These are phyloP conservation scores for Piscicola geometra DNA, from an alignment of 2,888 invertebrate species.

Conservation along the genomic window DNA sequence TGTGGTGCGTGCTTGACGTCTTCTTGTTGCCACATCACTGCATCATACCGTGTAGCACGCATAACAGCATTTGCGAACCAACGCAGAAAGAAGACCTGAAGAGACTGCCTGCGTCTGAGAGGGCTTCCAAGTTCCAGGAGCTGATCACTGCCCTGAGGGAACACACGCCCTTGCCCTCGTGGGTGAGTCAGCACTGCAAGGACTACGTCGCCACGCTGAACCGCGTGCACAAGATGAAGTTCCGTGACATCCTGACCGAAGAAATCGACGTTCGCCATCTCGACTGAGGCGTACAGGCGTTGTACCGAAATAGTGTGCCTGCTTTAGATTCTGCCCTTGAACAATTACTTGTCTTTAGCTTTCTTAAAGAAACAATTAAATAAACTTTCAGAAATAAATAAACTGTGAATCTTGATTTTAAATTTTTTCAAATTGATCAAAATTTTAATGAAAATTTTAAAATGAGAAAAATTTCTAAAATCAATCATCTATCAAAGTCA, in stretches of 20 bases:
- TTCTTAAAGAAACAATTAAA: too few relatives aligned
- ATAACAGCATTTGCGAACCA: background rate
- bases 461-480: too few relatives aligned
- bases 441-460: too few relatives aligned
- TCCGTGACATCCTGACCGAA: background rate
- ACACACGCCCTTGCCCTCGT: background rate
- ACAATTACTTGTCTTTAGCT: too few relatives aligned
- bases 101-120: background rate
- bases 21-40: too few relatives aligned
- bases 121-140: background rate
- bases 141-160: background rate
- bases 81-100: background rate
- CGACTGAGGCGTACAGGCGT: too few relatives aligned
- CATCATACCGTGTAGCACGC: background rate
- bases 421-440: too few relatives aligned
- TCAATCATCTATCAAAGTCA: too few relatives aligned
- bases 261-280: background rate
- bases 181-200: background rate
- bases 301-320: too few relatives aligned
- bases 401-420: too few relatives aligned
- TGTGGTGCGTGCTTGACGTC: background rate
- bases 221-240: slow-evolving; percentile 7
- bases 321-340: too few relatives aligned
- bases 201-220: background rate
- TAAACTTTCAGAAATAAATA: too few relatives aligned